A percentile compares a stretch with the other conserved stretches of the same genome.
Conservation (phyloP, 2,797 vertebrate species). For the Smutsia gigantea region DNA sequence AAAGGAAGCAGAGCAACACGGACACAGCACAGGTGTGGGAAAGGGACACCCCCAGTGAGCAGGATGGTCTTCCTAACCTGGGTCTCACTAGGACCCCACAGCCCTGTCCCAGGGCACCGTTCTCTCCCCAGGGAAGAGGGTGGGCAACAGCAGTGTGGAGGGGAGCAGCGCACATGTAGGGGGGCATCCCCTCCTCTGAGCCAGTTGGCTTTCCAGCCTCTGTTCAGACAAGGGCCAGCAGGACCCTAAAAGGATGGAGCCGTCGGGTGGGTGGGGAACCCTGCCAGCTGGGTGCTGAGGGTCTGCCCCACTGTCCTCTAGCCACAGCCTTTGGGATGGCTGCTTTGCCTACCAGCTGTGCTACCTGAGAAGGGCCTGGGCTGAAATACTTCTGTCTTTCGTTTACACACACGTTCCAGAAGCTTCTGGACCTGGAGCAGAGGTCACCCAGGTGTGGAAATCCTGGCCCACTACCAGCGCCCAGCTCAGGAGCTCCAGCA, state of each 20-base stretch:
- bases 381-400: neutral
- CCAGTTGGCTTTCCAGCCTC: neutral
- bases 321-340: neutral
- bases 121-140: slow-evolving; percentile 4
- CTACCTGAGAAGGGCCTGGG: neutral
- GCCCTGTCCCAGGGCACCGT: neutral
- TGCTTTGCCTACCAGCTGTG: neutral
- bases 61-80: slow-evolving; percentile 84
- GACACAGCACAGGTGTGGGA: slow-evolving; percentile 71
- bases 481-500: neutral
- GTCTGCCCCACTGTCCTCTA: neutral
- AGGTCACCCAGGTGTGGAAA: neutral
- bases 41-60: slow-evolving; percentile 78
- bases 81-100: slow-evolving; percentile 42
- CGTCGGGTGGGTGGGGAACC: neutral
- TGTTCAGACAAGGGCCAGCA: too few species aligned
- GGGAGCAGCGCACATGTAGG: neutral
- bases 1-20: slow-evolving; percentile 79
- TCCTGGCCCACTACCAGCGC: neutral
- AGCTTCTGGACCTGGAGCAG: neutral
- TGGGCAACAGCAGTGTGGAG: neutral
- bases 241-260: neutral
- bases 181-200: neutral
- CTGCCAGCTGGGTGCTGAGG: neutral
- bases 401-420: neutral